Percentiles rank a stretch among this genome's conserved stretches.
These are phyloP conservation scores for Eretmocerus hayati DNA, from an alignment of 2,888 invertebrate species.

Conservation along the genomic window DNA sequence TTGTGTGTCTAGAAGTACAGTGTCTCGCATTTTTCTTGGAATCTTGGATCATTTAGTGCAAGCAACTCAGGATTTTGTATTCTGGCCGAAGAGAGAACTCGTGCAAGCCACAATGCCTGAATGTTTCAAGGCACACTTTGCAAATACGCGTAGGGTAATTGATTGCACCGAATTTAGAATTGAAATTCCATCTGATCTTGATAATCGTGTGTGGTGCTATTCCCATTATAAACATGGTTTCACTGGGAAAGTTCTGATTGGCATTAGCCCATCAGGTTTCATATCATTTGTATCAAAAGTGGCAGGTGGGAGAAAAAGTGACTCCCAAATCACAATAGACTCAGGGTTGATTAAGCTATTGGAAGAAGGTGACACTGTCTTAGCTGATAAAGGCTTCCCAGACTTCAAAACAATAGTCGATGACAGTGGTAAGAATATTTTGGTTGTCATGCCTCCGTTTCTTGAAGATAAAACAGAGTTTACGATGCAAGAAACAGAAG, in stretches of 20 bases:
- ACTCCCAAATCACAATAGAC: slow-evolving; percentile 23
- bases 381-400: slow-evolving; percentile 26
- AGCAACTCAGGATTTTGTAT: slow-evolving; percentile 5
- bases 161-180: slow-evolving; percentile 21
- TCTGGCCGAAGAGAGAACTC: slow-evolving; percentile 11
- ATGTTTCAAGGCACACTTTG: slow-evolving; percentile 9
- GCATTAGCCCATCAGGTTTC: slow-evolving; percentile 24
- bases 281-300: slow-evolving; percentile 21
- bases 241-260: slow-evolving; percentile 23
- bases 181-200: slow-evolving; percentile 8
- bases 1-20: slow-evolving; percentile 20
- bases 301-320: slow-evolving; percentile 22
- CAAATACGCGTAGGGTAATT: slow-evolving; percentile 19
- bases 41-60: slow-evolving; percentile 3
- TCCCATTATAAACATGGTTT: slow-evolving; percentile 21
- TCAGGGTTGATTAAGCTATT: slow-evolving; percentile 20
- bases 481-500: slow-evolving; percentile 1
- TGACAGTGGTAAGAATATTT: slow-evolving; percentile 11
- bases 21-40: slow-evolving; percentile 22
- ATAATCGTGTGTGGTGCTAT: slow-evolving; percentile 7
- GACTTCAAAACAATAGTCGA: slow-evolving; percentile 12
- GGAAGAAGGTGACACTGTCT: slow-evolving; percentile 19
- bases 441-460: slow-evolving; percentile 15
- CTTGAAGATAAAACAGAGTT: slow-evolving; percentile 3
- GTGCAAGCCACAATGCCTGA: slow-evolving; percentile 9